Evolutionary conservation across 2,797 vertebrate species (phyloP).

Genomic region (Melanogrammus aeglefinus): DNA sequence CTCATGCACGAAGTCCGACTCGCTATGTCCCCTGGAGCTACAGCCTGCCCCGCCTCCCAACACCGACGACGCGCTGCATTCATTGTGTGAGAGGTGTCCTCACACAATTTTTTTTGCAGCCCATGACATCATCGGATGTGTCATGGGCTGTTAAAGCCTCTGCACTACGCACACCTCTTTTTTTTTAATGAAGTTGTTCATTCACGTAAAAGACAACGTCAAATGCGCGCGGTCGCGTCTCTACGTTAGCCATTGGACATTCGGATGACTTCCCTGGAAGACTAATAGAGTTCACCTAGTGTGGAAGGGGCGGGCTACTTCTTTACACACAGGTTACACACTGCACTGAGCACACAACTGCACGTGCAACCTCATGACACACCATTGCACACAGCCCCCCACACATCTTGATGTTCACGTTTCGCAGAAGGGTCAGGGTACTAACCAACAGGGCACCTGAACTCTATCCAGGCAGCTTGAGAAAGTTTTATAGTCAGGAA

Average conservation of each 20-base stretch:
- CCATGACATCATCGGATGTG: too few relatives aligned
- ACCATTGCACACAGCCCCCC: too few relatives aligned
- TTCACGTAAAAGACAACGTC: too few relatives aligned
- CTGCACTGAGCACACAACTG: not conserved
- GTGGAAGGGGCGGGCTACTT: not conserved
- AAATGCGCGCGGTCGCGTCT: not conserved
- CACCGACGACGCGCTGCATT: not conserved
- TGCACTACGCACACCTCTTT: too few relatives aligned
- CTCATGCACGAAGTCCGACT: not conserved
- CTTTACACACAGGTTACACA: not conserved
- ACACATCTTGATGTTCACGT: not conserved
- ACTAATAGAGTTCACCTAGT: not conserved
- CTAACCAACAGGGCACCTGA: not conserved
- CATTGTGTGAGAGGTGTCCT: not conserved
- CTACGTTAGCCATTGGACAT: not conserved
- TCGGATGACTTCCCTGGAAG: not conserved
- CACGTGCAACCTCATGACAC: not conserved
- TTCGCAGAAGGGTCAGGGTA: not conserved
- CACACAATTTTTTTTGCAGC: too few relatives aligned
- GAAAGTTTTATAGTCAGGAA: not conserved
- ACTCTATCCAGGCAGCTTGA: not conserved
- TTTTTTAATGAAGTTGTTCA: too few relatives aligned
- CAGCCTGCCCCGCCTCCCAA: not conserved
- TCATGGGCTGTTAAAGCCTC: too few relatives aligned
- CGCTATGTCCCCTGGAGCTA: not conserved